Base-by-base conservation (phyloP, 2,797 vertebrate genomes). In the Florisuga fusca region DNA sequence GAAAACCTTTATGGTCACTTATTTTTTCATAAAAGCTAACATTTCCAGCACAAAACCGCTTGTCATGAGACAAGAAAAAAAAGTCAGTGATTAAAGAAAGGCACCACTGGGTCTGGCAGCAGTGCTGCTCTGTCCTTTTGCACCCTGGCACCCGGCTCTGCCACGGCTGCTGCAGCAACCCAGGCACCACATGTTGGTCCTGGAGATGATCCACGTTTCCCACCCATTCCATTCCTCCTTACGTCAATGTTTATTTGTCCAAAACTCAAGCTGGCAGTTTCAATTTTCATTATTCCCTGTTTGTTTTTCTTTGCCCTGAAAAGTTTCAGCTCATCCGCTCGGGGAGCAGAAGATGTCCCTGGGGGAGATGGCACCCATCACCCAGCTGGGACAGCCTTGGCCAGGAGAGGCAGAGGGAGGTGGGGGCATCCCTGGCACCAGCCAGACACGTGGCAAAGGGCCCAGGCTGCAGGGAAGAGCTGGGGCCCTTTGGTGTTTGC, bases 141-240 rank as follows among this genome's bases (percentile, higher is more conserved):
- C 18, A 21, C 20, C 22, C 45, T 25, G n/a, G 71, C 38, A 58
- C 19, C 46, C 17, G 5, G 10, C 46, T 51, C 63, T 7, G 19
- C 19, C 46, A 20, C 46, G 20, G 12, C 48, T 2, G 1, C 9
- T 1, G 2, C 58, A 64, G 73, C 87, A 33, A 10, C 23, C 4
- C 12, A 3, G 17, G 38, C 58, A 54, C 18, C 31, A 12, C 3
- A 0, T 17, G 45, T 17, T 62, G 2, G 1, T n/a, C 68, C 33
- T 27, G 8, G 23, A 38, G 38, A 68, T 58, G 26, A 29, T 9
- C 48, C 66, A 27, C 1, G 2, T 7, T 10, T 66, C 76, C 63
- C 62, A 38, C 13, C 13, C 15, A 0, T 18, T 34, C 59, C 38
- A 4, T 15, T 69, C 36, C 1, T n/a, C 1, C 3, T 41, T 9